Evolutionary conservation across 2,797 vertebrate genomes (phyloP).

Genomic region (Acrossocheilus wenchowensis): DNA sequence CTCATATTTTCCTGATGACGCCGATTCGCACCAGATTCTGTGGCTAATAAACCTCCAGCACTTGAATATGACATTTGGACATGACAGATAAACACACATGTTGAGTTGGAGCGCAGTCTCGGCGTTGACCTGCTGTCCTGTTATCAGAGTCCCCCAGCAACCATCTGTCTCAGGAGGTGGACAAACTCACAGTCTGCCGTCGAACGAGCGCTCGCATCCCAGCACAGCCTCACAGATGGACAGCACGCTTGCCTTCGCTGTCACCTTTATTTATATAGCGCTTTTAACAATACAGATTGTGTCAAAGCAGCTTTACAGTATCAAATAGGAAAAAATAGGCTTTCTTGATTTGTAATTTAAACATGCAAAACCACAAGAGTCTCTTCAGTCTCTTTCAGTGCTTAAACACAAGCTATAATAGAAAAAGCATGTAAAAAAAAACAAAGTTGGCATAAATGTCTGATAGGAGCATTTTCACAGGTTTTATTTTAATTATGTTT

Average conservation of each 20-base stretch:
- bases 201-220: not conserved
- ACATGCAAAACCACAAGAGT: not conserved
- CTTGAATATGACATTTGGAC: conserved; percentile 55
- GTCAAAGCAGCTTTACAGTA: too few species aligned
- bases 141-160: conserved; percentile 1
- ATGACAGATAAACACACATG: conserved; percentile 62
- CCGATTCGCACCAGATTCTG: conserved; percentile 55
- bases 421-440: too few species aligned
- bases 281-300: too few species aligned
- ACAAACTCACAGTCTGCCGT: not conserved
- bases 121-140: conserved; percentile 4
- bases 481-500: not conserved
- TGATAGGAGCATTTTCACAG: not conserved
- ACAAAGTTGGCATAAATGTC: not conserved
- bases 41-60: conserved; percentile 44
- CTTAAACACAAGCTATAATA: not conserved
- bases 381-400: not conserved
- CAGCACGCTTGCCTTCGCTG: not conserved
- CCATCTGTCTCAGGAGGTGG: conserved; percentile 7
- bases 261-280: too few species aligned
- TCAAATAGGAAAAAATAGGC: too few species aligned
- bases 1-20: conserved; percentile 55
- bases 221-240: not conserved
- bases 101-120: conserved; percentile 48
- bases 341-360: not conserved